These are phyloP conservation scores for Puffinus mauretanicus DNA, from an alignment of 2,113 vertebrate species.

Conservation along the genomic window DNA sequence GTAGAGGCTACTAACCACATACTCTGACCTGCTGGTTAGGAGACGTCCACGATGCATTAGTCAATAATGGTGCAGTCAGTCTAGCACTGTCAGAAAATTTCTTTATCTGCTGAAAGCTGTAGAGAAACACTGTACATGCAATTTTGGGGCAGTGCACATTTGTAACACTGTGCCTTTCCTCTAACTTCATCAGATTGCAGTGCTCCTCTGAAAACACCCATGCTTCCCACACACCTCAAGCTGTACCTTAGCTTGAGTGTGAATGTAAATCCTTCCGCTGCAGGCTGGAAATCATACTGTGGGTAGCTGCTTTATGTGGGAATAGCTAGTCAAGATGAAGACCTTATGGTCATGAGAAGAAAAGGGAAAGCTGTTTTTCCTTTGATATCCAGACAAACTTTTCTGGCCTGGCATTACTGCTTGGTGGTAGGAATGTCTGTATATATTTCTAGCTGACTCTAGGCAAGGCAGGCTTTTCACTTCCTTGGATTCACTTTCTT, in stretches of 20 bases:
- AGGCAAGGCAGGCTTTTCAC: neutral
- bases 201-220: neutral
- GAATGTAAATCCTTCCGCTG: neutral
- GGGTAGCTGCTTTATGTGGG: neutral
- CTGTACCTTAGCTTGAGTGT: neutral
- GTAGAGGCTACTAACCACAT: neutral
- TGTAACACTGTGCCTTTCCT: neutral
- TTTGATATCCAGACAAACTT: neutral
- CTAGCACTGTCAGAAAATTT: neutral
- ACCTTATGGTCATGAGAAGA: neutral
- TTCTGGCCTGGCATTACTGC: neutral
- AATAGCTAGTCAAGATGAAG: neutral
- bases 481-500: neutral
- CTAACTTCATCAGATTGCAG: neutral
- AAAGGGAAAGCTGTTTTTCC: neutral
- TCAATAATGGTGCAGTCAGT: neutral
- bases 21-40: neutral
- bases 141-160: neutral
- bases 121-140: neutral
- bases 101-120: neutral
- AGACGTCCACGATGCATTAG: fast-evolving
- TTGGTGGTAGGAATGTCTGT: neutral
- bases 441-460: neutral
- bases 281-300: neutral
- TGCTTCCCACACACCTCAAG: neutral